Percentiles rank a stretch among this genome's conserved stretches.
phyloP scores from a whole-genome alignment of 1,140 invertebrate genomes.

The Protaetia brevitarsis region DNA sequence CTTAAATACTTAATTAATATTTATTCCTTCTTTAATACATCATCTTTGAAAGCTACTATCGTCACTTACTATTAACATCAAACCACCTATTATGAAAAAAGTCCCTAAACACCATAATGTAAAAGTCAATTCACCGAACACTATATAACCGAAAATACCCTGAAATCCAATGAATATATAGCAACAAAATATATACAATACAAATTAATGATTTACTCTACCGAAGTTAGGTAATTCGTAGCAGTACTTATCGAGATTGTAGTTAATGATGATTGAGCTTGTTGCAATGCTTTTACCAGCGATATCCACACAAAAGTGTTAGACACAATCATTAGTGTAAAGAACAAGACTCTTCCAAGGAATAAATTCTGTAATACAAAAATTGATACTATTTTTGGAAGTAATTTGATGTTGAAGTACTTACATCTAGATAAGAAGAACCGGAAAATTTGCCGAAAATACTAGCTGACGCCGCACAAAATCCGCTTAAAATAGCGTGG shows the following conservation, averaged over 20 bases:
- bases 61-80: not conserved
- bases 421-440: not conserved
- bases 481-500: not conserved
- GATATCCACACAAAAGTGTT: not conserved
- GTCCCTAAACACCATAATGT: not conserved
- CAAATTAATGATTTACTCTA: not conserved
- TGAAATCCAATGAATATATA: too few relatives aligned
- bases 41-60: not conserved
- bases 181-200: not conserved
- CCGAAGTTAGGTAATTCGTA: not conserved
- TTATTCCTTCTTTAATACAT: not conserved
- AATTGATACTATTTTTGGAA: not conserved
- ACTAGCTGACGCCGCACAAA: not conserved
- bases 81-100: not conserved
- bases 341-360: not conserved
- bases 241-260: not conserved
- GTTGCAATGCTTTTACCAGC: not conserved
- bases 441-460: not conserved
- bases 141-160: not conserved
- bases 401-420: not conserved
- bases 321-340: not conserved
- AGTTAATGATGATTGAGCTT: not conserved
- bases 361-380: not conserved
- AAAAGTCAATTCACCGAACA: not conserved
- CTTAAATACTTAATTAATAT: not conserved